Evolutionary conservation across 1,140 invertebrate species (phyloP).

Genomic region (Watersipora subatra): DNA sequence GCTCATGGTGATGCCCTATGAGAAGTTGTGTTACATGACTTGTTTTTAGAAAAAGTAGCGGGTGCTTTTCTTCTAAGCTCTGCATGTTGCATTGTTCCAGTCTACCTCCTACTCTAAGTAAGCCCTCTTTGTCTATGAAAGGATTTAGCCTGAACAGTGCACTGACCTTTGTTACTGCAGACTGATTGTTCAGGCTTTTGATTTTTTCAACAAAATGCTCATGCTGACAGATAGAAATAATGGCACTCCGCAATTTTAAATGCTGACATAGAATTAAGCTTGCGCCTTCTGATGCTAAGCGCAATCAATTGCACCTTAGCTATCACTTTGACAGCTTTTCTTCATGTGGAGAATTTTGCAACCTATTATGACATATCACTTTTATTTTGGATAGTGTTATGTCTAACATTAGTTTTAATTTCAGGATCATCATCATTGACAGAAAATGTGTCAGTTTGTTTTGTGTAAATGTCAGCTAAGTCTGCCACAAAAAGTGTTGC

Average conservation of each 20-base stretch:
- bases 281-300: not conserved
- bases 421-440: not conserved
- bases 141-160: slow-evolving; percentile 1
- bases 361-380: not conserved
- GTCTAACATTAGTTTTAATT: not conserved
- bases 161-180: not conserved
- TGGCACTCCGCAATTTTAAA: not conserved
- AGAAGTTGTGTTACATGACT: slow-evolving; percentile 5
- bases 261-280: not conserved
- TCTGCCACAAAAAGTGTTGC: not conserved
- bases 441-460: not conserved
- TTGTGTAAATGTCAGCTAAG: not conserved
- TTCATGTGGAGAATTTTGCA: not conserved
- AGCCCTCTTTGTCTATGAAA: slow-evolving; percentile 1
- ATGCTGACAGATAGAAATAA: not conserved
- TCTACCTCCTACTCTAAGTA: slow-evolving; percentile 3
- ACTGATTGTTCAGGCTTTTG: not conserved
- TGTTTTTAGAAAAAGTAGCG: slow-evolving; percentile 3
- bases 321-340: not conserved
- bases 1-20: slow-evolving; percentile 8
- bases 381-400: not conserved
- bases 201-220: not conserved
- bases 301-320: not conserved
- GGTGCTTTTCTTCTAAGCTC: slow-evolving; percentile 2
- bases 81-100: not conserved